These are phyloP conservation scores for Galemys pyrenaicus DNA, from an alignment of 2,113 vertebrate genomes.

Conservation along the genomic window DNA sequence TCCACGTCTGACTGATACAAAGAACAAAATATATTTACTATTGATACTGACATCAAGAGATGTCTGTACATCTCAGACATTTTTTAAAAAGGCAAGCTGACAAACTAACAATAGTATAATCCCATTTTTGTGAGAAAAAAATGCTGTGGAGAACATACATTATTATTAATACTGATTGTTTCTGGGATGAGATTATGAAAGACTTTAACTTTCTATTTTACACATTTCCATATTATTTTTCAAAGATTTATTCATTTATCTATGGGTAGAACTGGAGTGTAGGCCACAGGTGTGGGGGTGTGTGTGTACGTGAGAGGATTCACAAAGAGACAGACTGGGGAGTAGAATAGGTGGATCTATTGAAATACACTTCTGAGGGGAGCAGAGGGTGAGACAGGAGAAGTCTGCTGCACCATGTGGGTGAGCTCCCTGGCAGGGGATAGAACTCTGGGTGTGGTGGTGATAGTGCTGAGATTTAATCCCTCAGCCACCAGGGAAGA, in stretches of 20 bases:
- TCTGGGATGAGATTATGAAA: background rate
- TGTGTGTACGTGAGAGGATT: no score
- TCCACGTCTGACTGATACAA: background rate
- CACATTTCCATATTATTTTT: background rate
- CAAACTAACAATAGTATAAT: slow-evolving; percentile 5
- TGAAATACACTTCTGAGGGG: no score
- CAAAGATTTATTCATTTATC: no score
- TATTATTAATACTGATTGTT: slow-evolving; percentile 29
- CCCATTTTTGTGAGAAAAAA: background rate
- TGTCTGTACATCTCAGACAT: background rate
- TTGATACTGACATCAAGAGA: slow-evolving; percentile 17
- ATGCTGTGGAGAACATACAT: background rate
- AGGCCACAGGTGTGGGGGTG: no score
- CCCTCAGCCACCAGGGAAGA: background rate
- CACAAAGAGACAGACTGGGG: no score
- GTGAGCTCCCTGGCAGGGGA: no score
- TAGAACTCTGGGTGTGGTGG: no score
- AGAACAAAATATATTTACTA: slow-evolving; percentile 9
- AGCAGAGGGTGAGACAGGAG: no score
- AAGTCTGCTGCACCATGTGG: no score
- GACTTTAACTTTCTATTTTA: slow-evolving; percentile 31
- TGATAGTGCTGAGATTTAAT: no score
- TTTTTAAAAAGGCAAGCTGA: background rate
- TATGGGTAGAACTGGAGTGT: no score
- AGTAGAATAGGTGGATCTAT: no score